phyloP scores from a whole-genome alignment of 2,797 vertebrate species.

The Sebastes dallii region DNA sequence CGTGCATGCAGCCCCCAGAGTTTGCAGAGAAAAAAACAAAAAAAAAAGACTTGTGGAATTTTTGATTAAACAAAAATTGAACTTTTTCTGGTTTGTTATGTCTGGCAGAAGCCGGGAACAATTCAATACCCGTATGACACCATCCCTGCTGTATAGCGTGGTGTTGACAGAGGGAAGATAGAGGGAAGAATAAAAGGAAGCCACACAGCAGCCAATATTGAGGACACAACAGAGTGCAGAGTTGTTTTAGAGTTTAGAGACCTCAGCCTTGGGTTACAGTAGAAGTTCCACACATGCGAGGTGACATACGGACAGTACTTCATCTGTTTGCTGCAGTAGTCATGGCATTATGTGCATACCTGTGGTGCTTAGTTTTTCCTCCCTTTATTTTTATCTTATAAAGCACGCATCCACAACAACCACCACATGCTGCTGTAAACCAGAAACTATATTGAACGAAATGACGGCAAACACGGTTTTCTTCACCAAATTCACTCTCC shows the following conservation, averaged over 20 bases:
- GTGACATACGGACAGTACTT: slow-evolving; percentile 4
- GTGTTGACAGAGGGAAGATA: slow-evolving; percentile 51
- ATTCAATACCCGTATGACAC: slow-evolving; percentile 58
- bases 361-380: background rate
- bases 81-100: slow-evolving; percentile 48
- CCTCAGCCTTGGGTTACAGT: slow-evolving; percentile 9
- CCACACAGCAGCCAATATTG: slow-evolving; percentile 27
- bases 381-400: slow-evolving; percentile 23
- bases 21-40: background rate
- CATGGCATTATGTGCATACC: background rate
- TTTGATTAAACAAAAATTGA: slow-evolving; percentile 63
- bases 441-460: slow-evolving; percentile 20
- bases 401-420: slow-evolving; percentile 23
- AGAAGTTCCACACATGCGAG: background rate
- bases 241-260: slow-evolving; percentile 25
- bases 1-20: slow-evolving; percentile 32
- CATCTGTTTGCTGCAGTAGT: background rate
- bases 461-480: background rate
- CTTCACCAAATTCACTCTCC: slow-evolving; percentile 6
- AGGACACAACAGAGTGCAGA: slow-evolving; percentile 42
- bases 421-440: slow-evolving; percentile 11
- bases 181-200: slow-evolving; percentile 47
- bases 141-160: slow-evolving; percentile 47
- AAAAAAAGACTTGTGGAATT: slow-evolving; percentile 33
- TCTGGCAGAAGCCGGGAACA: slow-evolving; percentile 55